Evolutionary conservation across 2,888 invertebrate species (phyloP).

Genomic region (Hololepta plana): DNA sequence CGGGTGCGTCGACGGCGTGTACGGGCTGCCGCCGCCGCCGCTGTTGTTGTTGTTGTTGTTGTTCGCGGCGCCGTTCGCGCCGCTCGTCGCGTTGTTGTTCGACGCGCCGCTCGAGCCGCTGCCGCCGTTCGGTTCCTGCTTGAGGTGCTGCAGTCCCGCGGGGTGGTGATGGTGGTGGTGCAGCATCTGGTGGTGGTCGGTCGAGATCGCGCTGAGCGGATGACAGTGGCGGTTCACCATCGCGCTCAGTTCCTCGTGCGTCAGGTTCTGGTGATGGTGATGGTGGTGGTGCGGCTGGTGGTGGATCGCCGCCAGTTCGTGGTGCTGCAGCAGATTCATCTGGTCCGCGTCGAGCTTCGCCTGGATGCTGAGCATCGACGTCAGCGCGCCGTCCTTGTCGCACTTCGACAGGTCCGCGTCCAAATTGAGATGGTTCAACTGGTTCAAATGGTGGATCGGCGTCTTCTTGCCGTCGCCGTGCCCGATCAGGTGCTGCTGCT

Average conservation of each 20-base stretch:
- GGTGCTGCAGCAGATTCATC: conserved; percentile 48
- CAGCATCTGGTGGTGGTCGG: conserved; percentile 29
- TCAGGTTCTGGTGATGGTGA: conserved; percentile 32
- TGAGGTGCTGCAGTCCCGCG: conserved; percentile 43
- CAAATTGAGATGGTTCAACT: conserved; percentile 13
- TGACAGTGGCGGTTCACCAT: conserved; percentile 47
- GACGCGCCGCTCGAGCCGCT: too few species aligned
- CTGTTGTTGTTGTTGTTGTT: too few species aligned
- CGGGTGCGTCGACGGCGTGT: conserved; percentile 74
- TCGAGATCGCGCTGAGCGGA: conserved; percentile 24
- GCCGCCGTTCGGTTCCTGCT: conserved; percentile 28
- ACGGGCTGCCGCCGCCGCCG: too few species aligned
- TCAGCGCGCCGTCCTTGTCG: conserved; percentile 33
- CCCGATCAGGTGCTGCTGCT: too few species aligned
- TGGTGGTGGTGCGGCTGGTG: conserved; percentile 34
- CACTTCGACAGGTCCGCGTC: conserved; percentile 21
- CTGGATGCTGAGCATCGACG: conserved; percentile 26
- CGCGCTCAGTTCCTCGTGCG: conserved; percentile 42
- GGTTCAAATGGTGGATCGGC: conserved; percentile 25
- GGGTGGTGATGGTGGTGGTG: conserved; percentile 31
- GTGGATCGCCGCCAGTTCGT: conserved; percentile 32
- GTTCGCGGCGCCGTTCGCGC: too few species aligned
- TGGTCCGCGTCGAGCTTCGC: conserved; percentile 41
- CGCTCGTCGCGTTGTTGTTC: too few species aligned
- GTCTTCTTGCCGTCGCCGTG: conserved; percentile 33